These are phyloP conservation scores for Tinea pellionella DNA, from an alignment of 2,888 invertebrate species.

Conservation along the genomic window DNA sequence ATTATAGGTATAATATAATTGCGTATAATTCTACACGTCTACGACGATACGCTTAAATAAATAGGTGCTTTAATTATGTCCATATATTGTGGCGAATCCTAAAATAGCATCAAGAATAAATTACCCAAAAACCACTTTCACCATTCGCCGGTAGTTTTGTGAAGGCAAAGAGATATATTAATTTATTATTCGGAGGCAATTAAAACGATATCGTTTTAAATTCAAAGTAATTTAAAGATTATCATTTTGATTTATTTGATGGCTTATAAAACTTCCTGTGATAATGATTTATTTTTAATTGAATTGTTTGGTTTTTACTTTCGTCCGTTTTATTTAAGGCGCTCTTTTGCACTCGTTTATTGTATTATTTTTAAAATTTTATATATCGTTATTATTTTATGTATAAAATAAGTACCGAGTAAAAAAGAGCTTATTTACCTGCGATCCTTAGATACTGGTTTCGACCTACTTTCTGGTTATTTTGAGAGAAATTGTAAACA, in stretches of 20 bases:
- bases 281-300: slow-evolving; percentile 7
- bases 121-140: not conserved
- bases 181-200: slow-evolving; percentile 9
- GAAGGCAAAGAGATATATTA: not conserved
- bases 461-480: too few species aligned
- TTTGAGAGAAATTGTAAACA: too few species aligned
- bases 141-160: not conserved
- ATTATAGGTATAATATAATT: too few species aligned
- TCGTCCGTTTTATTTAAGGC: not conserved
- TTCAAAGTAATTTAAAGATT: slow-evolving; percentile 1
- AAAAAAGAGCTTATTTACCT: too few species aligned
- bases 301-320: slow-evolving; percentile 3
- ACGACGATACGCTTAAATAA: too few species aligned
- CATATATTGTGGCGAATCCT: not conserved
- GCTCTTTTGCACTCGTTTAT: too few species aligned
- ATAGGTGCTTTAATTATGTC: too few species aligned
- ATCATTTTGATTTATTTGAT: slow-evolving; percentile 12
- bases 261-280: not conserved
- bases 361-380: too few species aligned
- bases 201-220: slow-evolving; percentile 10
- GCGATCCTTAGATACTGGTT: too few species aligned
- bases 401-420: too few species aligned
- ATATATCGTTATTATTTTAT: too few species aligned
- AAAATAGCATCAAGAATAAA: not conserved
- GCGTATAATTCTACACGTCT: too few species aligned